Base-by-base conservation (phyloP, 2,797 vertebrate species). In the Sebastes aleutianus region DNA sequence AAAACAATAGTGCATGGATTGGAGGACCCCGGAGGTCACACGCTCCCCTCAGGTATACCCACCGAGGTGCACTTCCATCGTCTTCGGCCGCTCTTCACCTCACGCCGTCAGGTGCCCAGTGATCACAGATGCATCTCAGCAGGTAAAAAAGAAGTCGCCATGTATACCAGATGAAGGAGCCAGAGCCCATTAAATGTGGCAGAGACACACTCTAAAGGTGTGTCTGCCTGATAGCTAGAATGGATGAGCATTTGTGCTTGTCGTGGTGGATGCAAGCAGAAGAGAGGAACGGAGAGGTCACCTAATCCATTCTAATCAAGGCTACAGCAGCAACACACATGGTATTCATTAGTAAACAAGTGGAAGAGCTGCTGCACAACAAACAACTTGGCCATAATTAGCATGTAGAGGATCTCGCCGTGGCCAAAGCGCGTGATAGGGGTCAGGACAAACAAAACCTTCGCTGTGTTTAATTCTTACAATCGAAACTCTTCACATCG, bases 241-340 rank as follows among this genome's bases (percentile, higher is more conserved):
- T 74, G 76, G 86, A 88, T 73, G 87, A 90, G 80, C 79, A 63
- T 88, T 88, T 69, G 61, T 78, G 83, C 74, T 63, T 82, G 76
- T 84, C 72, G 79, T 85, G 70, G 5, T 70, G 88, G 83, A 90
- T 85, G 80, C 68, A 63, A 90, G 88, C 78, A 66, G 64, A 79
- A 81, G 78, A 87, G 83, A 87, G n/a, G 32, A 57, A 82, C 89
- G 88, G 90, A 85, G 90, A 91, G 90, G 91, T 91, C 90, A 91
- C 86, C 88, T 88, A 91, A 95, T 95, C 93, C 91, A 93, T 95
- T 94, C 86, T 93, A 94, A 95, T 96, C 93, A 93, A 93, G 87
- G 87, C 89, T 80, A 85, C 90, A 79, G 89, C 90, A 69, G 90
- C 85, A 84, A 87, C 92, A 93, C 87, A 85, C 93, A 90, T 93